Conservation (phyloP, 1,140 invertebrate genomes). For the Lepidurus couesii region DNA sequence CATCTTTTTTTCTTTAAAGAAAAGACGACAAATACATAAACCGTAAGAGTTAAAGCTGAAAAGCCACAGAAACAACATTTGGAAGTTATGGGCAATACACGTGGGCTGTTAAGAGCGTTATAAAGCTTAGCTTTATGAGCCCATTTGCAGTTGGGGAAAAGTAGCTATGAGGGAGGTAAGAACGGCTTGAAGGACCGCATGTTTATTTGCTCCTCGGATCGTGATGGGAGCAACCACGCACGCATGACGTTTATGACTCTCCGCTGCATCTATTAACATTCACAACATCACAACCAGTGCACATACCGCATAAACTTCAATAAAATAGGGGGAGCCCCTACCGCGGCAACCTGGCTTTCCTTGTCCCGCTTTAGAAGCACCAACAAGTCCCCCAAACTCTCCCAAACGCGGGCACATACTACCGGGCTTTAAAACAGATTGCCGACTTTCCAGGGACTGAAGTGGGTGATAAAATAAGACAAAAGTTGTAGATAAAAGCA, state of each 20-base stretch:
- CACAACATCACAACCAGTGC: conserved; percentile 14
- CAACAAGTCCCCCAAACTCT: background rate
- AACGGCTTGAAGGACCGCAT: background rate
- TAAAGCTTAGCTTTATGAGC: conserved; percentile 19
- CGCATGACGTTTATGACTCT: conserved; percentile 12
- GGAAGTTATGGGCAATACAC: background rate
- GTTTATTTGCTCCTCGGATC: background rate
- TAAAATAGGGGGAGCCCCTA: background rate
- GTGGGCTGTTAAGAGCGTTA: conserved; percentile 9
- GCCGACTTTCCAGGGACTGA: background rate
- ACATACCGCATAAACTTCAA: background rate
- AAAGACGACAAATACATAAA: background rate
- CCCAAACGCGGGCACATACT: background rate
- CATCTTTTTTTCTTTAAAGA: background rate
- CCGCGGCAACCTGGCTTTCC: background rate
- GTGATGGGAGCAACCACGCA: conserved; percentile 10
- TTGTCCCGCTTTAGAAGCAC: background rate
- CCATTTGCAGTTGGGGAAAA: background rate
- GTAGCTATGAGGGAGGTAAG: background rate
- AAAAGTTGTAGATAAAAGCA: background rate
- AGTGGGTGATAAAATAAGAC: background rate
- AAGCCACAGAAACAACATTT: too few relatives aligned
- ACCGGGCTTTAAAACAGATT: background rate
- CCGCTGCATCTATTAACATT: background rate
- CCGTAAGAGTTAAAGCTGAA: background rate